Evolutionary conservation across 2,113 vertebrate species (phyloP).

Genomic region (Apteryx mantelli): DNA sequence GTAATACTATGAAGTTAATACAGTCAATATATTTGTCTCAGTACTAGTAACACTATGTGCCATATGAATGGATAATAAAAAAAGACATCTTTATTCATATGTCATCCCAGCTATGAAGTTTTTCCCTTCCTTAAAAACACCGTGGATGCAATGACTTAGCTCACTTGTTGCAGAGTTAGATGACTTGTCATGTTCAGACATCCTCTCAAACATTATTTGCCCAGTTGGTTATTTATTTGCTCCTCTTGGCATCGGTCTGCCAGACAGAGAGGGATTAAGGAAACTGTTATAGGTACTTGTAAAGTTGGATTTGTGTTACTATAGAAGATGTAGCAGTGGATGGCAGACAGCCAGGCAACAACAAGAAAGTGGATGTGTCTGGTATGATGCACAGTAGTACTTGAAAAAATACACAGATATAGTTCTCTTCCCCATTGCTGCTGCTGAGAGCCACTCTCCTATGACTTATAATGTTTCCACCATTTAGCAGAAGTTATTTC

Average conservation of each 20-base stretch:
- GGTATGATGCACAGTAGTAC: background rate
- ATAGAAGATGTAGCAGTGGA: background rate
- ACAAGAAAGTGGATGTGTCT: background rate
- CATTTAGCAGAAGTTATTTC: background rate
- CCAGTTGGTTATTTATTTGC: conserved; percentile 5
- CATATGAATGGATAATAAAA: background rate
- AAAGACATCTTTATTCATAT: background rate
- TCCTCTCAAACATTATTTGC: background rate
- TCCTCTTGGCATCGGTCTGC: background rate
- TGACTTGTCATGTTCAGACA: background rate
- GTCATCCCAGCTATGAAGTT: background rate
- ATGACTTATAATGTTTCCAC: background rate
- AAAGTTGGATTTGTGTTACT: conserved; percentile 24
- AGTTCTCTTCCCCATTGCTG: background rate
- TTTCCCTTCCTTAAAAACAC: background rate
- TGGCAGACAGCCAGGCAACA: background rate
- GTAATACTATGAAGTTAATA: background rate
- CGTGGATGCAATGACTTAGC: background rate
- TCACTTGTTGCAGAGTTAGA: background rate
- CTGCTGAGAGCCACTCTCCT: background rate
- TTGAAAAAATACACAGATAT: background rate
- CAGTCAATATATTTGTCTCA: background rate
- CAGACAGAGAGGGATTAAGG: conserved; percentile 26
- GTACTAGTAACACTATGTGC: background rate
- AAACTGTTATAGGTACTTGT: background rate